A percentile compares a stretch with the other conserved stretches of the same genome.
Evolutionary conservation across 2,797 vertebrate species (phyloP).

Genomic region (Anas flavirostris): DNA sequence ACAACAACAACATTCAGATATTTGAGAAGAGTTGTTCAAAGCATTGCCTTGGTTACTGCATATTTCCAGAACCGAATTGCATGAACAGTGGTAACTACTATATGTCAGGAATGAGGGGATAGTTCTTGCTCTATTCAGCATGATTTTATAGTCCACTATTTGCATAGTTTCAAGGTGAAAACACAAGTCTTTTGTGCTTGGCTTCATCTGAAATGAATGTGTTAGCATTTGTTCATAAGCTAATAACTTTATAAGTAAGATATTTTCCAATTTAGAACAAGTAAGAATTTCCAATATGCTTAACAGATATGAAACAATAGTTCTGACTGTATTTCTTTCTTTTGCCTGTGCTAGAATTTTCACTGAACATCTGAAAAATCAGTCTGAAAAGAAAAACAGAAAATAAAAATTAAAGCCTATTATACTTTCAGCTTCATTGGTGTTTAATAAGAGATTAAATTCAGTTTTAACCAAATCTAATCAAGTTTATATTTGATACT

Average conservation of each 20-base stretch:
- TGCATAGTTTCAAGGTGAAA: background rate
- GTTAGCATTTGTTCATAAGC: background rate
- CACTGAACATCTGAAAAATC: background rate
- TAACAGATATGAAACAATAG: background rate
- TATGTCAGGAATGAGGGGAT: background rate
- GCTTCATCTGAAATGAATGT: background rate
- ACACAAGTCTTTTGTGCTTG: background rate
- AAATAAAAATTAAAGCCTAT: background rate
- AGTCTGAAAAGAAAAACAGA: background rate
- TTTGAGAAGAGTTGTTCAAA: background rate
- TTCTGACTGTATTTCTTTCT: background rate
- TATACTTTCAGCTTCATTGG: background rate
- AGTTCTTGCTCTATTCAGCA: accelerated
- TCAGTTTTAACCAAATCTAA: background rate
- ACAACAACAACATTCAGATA: background rate
- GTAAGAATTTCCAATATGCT: background rate
- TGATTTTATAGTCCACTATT: background rate
- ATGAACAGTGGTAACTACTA: background rate
- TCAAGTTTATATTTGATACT: background rate
- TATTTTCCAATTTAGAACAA: background rate
- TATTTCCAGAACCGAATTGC: background rate
- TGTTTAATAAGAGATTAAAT: background rate
- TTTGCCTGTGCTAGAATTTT: background rate
- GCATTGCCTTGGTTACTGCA: background rate
- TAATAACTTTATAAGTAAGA: background rate